phyloP scores from a whole-genome alignment of 2,113 vertebrate species.

The Chinchilla lanigera region DNA sequence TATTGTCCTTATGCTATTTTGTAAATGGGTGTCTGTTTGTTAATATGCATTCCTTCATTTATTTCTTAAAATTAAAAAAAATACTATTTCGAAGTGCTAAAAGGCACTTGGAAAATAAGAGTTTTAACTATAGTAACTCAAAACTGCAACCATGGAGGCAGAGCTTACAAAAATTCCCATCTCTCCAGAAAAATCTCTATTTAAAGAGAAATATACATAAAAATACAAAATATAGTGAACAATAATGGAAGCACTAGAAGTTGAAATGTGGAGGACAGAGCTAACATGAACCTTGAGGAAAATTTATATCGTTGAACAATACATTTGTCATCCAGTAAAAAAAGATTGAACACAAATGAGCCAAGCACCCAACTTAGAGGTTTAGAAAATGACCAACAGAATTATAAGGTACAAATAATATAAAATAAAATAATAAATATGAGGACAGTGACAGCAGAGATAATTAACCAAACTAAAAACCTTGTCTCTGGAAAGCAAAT shows the following conservation, averaged over 20 bases:
- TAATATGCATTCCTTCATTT: no score
- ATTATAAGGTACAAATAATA: not conserved
- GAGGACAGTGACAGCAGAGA: not conserved
- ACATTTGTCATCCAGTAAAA: not conserved
- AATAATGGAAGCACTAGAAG: not conserved
- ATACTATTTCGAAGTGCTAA: no score
- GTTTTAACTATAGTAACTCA: not conserved
- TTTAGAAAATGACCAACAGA: not conserved
- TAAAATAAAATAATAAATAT: not conserved
- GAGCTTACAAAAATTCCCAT: not conserved
- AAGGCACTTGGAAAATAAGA: not conserved
- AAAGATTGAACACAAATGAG: not conserved
- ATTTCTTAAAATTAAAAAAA: no score
- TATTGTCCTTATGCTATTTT: no score
- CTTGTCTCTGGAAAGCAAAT: not conserved
- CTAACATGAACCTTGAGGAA: not conserved
- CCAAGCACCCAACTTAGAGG: not conserved
- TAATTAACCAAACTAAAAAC: not conserved
- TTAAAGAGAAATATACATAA: not conserved
- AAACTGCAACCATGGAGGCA: not conserved
- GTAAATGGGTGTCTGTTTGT: no score
- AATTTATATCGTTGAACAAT: not conserved
- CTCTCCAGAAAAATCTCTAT: not conserved
- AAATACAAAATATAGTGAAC: not conserved
- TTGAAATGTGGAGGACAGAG: not conserved